Conservation (phyloP, 1,140 invertebrate genomes). For the Agraylea sexmaculata region DNA sequence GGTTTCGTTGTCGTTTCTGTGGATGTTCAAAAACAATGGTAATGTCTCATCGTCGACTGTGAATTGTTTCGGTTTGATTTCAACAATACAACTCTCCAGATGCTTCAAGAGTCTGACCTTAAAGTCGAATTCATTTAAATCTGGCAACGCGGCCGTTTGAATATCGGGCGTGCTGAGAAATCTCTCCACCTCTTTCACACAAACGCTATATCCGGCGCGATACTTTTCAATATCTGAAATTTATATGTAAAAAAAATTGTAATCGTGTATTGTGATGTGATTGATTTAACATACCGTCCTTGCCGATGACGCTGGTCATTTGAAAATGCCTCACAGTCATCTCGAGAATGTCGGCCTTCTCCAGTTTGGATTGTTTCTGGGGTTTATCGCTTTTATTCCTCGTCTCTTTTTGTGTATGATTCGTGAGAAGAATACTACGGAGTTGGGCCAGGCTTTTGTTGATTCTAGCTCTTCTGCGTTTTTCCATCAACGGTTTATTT, state of each 20-base stretch:
- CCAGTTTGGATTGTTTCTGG: constrained; percentile 66
- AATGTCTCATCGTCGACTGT: background rate
- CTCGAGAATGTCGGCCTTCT: constrained; percentile 90
- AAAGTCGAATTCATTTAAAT: constrained; percentile 50
- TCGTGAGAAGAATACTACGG: constrained; percentile 70
- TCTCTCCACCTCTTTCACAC: constrained; percentile 58
- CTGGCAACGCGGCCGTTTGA: constrained; percentile 48
- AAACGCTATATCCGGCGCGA: constrained; percentile 67
- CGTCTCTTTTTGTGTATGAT: constrained; percentile 39
- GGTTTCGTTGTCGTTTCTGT: background rate
- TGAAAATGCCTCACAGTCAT: constrained; percentile 81
- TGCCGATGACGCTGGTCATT: constrained; percentile 51
- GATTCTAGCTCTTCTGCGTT: constrained; percentile 73
- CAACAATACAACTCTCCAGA: constrained; percentile 56
- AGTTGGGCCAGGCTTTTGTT: constrained; percentile 79
- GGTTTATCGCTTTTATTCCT: constrained; percentile 36
- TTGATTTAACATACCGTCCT: constrained; percentile 38
- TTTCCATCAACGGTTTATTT: constrained; percentile 89
- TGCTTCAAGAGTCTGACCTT: constrained; percentile 58
- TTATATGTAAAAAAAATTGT: constrained; percentile 3
- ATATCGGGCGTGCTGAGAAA: constrained; percentile 54
- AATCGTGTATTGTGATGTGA: background rate
- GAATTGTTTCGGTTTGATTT: constrained; percentile 42
- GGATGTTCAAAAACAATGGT: background rate
- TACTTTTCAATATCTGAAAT: constrained; percentile 44